phyloP scores from a whole-genome alignment of 2,888 invertebrate species.

The Xanthia togata region DNA sequence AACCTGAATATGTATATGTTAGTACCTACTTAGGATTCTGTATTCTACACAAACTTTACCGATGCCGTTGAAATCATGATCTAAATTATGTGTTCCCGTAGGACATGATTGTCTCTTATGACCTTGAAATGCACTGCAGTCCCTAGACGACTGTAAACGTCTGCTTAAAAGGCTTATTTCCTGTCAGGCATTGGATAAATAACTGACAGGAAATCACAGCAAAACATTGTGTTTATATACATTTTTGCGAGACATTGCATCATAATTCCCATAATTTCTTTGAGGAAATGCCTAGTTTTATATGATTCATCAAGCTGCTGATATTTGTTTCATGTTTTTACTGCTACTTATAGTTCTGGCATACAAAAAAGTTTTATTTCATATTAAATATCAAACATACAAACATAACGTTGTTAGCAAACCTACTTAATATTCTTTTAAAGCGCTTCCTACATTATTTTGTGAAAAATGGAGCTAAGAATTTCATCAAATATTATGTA shows the following conservation, averaged over 20 bases:
- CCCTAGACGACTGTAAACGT: not conserved
- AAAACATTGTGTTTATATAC: no score
- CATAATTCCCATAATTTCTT: not conserved
- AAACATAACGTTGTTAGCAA: not conserved
- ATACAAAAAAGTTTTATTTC: constrained; percentile 4
- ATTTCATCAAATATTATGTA: not conserved
- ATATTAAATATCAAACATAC: not conserved
- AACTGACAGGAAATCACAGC: not conserved
- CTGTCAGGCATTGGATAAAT: not conserved
- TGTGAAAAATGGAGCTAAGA: not conserved
- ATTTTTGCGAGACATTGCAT: constrained; percentile 19
- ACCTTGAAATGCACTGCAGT: constrained; percentile 36
- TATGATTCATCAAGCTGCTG: constrained; percentile 24
- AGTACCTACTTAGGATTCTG: not conserved
- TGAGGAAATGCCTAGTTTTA: constrained; percentile 18
- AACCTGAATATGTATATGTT: not conserved
- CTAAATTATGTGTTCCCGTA: not conserved
- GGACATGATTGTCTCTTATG: not conserved
- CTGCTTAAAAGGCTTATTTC: no score
- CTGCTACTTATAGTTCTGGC: constrained; percentile 25
- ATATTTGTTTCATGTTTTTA: constrained; percentile 17
- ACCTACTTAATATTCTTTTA: not conserved
- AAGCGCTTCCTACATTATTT: not conserved
- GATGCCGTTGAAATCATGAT: not conserved
- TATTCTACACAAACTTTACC: not conserved